These are phyloP conservation scores for Rhinophrynus dorsalis DNA, from an alignment of 2,797 vertebrate species.

Conservation along the genomic window DNA sequence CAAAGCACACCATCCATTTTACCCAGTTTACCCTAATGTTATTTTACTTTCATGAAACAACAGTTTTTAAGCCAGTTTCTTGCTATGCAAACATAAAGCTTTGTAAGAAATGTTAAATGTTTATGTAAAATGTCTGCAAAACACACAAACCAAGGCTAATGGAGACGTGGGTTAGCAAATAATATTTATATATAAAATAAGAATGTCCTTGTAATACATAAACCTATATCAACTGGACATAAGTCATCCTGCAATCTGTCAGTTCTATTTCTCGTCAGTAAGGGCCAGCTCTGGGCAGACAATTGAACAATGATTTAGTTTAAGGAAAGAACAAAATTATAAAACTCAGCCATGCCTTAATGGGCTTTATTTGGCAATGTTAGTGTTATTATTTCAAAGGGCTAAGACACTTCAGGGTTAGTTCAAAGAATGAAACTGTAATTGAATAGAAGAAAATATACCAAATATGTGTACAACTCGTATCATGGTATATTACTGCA, in stretches of 20 bases:
- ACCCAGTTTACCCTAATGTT: too few species aligned
- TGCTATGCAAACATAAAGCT: too few species aligned
- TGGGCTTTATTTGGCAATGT: conserved; percentile 37
- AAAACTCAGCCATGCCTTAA: conserved; percentile 22
- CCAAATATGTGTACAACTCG: neutral
- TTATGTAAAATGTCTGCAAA: too few species aligned
- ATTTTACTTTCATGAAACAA: too few species aligned
- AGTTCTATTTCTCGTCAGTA: conserved; percentile 14
- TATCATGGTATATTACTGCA: neutral
- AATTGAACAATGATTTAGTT: conserved; percentile 17
- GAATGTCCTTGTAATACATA: conserved; percentile 27
- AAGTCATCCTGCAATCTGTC: conserved; percentile 21
- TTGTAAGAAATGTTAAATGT: too few species aligned
- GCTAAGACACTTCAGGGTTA: neutral
- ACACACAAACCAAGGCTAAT: too few species aligned
- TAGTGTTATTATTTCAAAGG: conserved; percentile 26
- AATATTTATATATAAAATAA: neutral
- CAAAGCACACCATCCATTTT: too few species aligned
- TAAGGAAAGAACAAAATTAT: conserved; percentile 34
- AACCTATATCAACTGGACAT: neutral
- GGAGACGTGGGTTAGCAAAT: neutral
- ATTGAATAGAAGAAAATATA: neutral
- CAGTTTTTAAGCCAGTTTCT: too few species aligned
- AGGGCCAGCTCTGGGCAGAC: neutral
- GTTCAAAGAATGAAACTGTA: conserved; percentile 12